Conservation (phyloP, 2,888 invertebrate genomes). For the Tridacna crocea region DNA sequence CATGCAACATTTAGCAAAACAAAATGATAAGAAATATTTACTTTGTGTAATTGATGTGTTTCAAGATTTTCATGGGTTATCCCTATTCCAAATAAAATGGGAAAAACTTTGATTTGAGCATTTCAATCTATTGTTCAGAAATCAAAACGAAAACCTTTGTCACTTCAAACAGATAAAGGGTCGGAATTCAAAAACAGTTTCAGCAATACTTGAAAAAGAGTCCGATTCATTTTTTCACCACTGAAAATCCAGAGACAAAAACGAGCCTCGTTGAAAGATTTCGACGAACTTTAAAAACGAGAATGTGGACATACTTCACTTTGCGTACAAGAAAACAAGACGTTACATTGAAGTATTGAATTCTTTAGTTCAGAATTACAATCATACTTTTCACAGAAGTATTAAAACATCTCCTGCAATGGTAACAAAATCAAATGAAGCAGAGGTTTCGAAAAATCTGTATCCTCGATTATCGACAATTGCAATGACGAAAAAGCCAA, state of each 20-base stretch:
- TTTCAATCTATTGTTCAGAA: no score
- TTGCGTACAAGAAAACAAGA: slow-evolving; percentile 4
- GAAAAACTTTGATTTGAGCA: no score
- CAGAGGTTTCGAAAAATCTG: no score
- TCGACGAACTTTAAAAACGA: background rate
- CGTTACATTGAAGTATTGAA: background rate
- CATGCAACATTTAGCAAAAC: background rate
- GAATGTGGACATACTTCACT: slow-evolving; percentile 12
- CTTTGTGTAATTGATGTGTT: background rate
- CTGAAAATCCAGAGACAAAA: no score
- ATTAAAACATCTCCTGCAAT: background rate
- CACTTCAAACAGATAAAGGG: background rate
- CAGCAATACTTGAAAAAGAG: background rate
- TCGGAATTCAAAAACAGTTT: background rate
- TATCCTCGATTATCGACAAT: background rate
- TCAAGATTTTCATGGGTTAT: no score
- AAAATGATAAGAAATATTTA: background rate
- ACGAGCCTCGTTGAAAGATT: background rate
- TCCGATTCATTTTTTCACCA: background rate
- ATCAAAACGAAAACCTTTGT: background rate
- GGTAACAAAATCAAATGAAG: background rate
- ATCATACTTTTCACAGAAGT: background rate
- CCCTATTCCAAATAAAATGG: no score
- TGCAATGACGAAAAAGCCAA: background rate
- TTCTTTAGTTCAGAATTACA: background rate